Percentiles rank a stretch among this genome's conserved stretches.
Conservation (phyloP, 2,888 invertebrate species). For the Pterobdella sp. region DNA sequence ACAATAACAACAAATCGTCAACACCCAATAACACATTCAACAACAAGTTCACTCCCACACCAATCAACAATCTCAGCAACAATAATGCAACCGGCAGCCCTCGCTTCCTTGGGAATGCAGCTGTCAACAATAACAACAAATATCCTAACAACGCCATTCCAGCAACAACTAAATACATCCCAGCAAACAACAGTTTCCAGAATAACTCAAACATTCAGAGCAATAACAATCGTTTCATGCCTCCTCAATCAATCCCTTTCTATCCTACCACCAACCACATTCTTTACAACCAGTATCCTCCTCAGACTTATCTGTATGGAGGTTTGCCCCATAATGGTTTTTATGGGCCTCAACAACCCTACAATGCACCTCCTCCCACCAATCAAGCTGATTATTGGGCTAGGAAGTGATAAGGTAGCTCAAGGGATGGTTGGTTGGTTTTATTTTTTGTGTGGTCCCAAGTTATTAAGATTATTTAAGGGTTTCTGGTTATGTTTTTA, state of each 20-base stretch:
- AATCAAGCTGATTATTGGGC: background rate
- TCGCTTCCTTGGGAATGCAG: no score
- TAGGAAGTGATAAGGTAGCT: background rate
- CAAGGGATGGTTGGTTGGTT: background rate
- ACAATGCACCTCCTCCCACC: background rate
- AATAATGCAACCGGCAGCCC: no score
- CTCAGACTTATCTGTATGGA: constrained; percentile 8
- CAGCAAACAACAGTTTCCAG: no score
- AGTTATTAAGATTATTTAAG: no score
- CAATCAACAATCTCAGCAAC: background rate
- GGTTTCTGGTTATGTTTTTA: no score
- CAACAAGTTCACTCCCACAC: background rate
- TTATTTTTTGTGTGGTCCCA: no score
- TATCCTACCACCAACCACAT: background rate
- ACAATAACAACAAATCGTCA: constrained; percentile 21
- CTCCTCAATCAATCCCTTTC: background rate
- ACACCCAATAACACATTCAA: background rate
- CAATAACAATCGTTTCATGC: no score
- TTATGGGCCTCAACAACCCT: background rate
- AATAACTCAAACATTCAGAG: no score
- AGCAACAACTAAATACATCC: no score
- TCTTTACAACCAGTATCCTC: constrained; percentile 12
- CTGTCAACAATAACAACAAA: background rate
- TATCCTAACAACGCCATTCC: background rate
- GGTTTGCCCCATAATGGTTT: constrained; percentile 6